Evolutionary conservation across 2,888 invertebrate species (phyloP).

Genomic region (Hirtodrosophila histrioides): DNA sequence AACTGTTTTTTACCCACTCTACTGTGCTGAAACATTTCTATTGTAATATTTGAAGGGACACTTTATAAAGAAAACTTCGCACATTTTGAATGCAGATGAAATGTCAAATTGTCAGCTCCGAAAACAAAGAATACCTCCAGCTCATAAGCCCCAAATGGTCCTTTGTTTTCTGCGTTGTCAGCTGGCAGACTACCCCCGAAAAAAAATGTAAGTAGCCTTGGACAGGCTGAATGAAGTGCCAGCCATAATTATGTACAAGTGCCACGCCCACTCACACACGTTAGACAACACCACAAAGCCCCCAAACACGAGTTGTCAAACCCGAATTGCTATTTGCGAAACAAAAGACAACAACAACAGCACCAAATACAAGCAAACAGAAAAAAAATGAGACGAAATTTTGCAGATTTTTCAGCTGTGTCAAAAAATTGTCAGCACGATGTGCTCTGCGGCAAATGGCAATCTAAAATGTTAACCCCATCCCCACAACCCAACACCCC

Average conservation of each 20-base stretch:
- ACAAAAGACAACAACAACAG: constrained; percentile 47
- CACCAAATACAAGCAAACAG: constrained; percentile 1
- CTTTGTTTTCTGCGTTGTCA: constrained; percentile 43
- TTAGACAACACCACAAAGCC: constrained; percentile 13
- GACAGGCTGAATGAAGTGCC: constrained; percentile 66
- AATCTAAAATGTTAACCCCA: constrained; percentile 59
- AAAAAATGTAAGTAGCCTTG: constrained; percentile 52
- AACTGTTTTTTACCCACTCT: neutral
- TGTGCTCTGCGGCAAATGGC: constrained; percentile 60
- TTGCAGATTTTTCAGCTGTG: constrained; percentile 79
- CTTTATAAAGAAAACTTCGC: constrained; percentile 14
- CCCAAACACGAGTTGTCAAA: constrained; percentile 57
- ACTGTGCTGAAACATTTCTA: constrained; percentile 1
- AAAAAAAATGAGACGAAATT: constrained; percentile 55
- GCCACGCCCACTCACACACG: constrained; percentile 58
- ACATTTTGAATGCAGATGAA: constrained; percentile 55
- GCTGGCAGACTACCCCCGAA: constrained; percentile 19
- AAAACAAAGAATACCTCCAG: constrained; percentile 15
- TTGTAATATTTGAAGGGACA: constrained; percentile 10
- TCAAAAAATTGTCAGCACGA: constrained; percentile 76
- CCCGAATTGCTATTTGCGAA: constrained; percentile 67
- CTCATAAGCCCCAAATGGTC: constrained; percentile 29
- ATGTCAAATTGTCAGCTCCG: constrained; percentile 56
- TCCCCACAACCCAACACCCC: neutral
- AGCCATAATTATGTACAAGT: constrained; percentile 66